Evolutionary conservation across 2,113 vertebrate genomes (phyloP).

Genomic region (Protomyctophum bolini): DNA sequence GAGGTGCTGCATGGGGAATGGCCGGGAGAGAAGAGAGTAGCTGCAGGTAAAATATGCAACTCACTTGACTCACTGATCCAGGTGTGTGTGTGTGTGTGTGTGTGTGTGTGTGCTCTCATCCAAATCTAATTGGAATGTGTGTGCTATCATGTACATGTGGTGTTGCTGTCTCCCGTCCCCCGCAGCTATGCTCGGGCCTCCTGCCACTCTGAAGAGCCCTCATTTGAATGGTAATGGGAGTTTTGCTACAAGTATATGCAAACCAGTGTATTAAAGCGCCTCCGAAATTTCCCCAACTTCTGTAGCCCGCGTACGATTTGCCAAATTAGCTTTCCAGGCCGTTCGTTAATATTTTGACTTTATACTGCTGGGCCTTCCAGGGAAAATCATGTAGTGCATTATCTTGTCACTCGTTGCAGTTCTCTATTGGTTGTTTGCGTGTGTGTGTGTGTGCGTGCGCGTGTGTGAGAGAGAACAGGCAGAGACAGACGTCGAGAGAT

Average conservation of each 20-base stretch:
- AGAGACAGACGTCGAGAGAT: no score
- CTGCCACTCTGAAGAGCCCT: slow-evolving; percentile 1
- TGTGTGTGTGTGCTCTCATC: slow-evolving; percentile 1
- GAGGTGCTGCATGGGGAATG: not conserved
- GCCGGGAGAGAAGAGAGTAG: not conserved
- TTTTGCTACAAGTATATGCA: slow-evolving; percentile 28
- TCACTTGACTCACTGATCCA: slow-evolving; percentile 45
- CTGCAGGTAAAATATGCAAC: slow-evolving; percentile 41
- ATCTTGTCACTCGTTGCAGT: no score
- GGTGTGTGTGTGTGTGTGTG: slow-evolving; percentile 30
- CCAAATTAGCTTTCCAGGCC: no score
- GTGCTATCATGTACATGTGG: not conserved
- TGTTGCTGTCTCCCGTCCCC: slow-evolving; percentile 18
- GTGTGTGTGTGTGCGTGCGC: no score
- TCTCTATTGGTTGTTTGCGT: slow-evolving; percentile 5
- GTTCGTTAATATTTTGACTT: not conserved
- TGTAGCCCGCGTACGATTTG: not conserved
- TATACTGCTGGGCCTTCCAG: slow-evolving; percentile 29
- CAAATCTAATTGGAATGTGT: not conserved
- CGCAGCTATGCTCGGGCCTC: slow-evolving; percentile 30
- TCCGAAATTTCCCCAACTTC: slow-evolving; percentile 23
- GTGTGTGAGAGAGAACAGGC: no score
- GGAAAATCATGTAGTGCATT: not conserved
- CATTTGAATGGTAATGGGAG: slow-evolving; percentile 43
- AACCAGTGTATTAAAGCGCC: slow-evolving; percentile 29